Base-by-base conservation (phyloP, 2,888 invertebrate species). In the Neuroscelio doddi region DNA sequence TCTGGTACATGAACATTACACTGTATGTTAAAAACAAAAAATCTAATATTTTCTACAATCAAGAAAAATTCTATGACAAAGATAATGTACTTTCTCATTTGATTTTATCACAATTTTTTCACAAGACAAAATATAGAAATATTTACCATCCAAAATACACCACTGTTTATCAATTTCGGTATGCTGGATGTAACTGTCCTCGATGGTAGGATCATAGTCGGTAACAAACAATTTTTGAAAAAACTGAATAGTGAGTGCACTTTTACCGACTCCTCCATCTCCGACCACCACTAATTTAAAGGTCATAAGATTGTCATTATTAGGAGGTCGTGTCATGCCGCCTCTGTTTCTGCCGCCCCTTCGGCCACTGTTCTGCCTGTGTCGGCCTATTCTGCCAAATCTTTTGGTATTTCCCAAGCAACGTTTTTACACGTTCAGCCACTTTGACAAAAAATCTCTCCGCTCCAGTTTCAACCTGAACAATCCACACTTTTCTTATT, bases 171-270 rank as follows among this genome's bases (percentile, higher is more conserved):
- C 96, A 26, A 97, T 93, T 85, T 96, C 95, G 0, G 94, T 94
- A 84, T 97, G 96, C 82, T 96, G 96, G 63, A 96, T 92, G 85
- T 97, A 97, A 55, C 95, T 95, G 84, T 97, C 96, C 86, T 97
- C 96, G 66, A 97, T 97, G 12, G 97, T 97, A 4, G 97, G 97
- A 86, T 97, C 97, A 79, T 97, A 97, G 85, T 96, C 96, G 0
- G 95, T 94, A 65, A 96, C 94, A 84, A 97, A 97, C 78, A 96
- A 88, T 85, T 95, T 95, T 86, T 97, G 96, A 85, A 97, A 96
- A 86, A 95, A 94, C 86, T 97, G 95, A 81, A 96, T 96, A n/a
- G 97, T 97, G 76, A 97, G 90, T n/a, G 96, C 95, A 77, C 94
- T 94, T 87, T 97, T 97, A 68, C 96, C 96, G 53, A 97, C 96